Evolutionary conservation across 1,140 invertebrate species (phyloP).

Genomic region (Armadillidium nasatum): DNA sequence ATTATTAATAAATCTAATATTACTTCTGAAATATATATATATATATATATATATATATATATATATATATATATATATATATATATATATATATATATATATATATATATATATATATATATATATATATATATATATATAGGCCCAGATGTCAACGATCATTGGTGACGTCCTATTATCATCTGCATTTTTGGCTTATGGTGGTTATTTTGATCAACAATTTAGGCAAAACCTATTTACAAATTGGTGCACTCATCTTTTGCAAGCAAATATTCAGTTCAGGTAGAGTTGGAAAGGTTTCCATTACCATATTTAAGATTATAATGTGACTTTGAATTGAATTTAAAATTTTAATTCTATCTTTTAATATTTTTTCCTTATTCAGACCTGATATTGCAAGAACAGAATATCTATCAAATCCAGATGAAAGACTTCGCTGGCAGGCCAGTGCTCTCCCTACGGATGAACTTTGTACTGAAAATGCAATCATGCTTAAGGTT

Average conservation of each 20-base stretch:
- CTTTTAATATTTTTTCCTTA: background rate
- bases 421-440: slow-evolving; percentile 95
- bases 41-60: no score
- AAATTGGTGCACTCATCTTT: slow-evolving; percentile 89
- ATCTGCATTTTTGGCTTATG: slow-evolving; percentile 94
- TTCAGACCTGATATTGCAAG: slow-evolving; percentile 76
- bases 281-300: slow-evolving; percentile 49
- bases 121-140: no score
- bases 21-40: no score
- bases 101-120: no score
- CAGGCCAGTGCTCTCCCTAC: slow-evolving; percentile 92
- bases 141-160: slow-evolving; percentile 98
- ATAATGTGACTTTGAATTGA: no score
- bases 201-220: slow-evolving; percentile 99
- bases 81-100: no score
- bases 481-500: slow-evolving; percentile 95
- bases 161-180: slow-evolving; percentile 92
- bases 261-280: slow-evolving; percentile 82
- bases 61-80: no score
- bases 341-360: no score
- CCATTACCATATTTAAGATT: no score
- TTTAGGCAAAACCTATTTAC: slow-evolving; percentile 88
- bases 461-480: slow-evolving; percentile 97
- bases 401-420: slow-evolving; percentile 98
- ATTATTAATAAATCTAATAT: no score